These are phyloP conservation scores for Tiaroga cobitis DNA, from an alignment of 2,797 vertebrate species.

Conservation along the genomic window DNA sequence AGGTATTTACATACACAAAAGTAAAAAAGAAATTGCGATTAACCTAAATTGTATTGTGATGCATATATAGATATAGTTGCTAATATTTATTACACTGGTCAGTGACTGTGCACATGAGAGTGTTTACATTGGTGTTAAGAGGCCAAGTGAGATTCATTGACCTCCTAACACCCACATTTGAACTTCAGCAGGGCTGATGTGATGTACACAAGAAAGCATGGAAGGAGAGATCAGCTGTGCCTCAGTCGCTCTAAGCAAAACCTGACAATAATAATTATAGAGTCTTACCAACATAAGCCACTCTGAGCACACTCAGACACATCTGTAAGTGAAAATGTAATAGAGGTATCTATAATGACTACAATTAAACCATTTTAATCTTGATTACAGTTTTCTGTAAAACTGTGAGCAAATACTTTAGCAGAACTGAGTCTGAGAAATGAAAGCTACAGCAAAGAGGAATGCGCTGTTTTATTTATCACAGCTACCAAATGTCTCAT, in stretches of 20 bases:
- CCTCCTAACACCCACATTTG: neutral
- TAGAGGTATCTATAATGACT: constrained; percentile 34
- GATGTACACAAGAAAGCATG: neutral
- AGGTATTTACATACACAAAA: too few relatives aligned
- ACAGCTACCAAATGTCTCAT: constrained; percentile 19
- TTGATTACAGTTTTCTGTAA: constrained; percentile 54
- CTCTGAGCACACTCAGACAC: neutral
- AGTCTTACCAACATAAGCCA: neutral
- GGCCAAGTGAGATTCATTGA: too few relatives aligned
- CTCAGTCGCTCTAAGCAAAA: neutral
- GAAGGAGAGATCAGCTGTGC: neutral
- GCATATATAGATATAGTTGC: neutral
- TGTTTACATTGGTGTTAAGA: neutral
- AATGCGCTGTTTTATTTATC: constrained; percentile 14
- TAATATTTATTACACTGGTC: neutral
- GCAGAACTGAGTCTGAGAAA: neutral
- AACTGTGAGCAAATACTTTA: constrained; percentile 3
- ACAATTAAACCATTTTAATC: constrained; percentile 49
- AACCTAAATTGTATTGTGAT: neutral
- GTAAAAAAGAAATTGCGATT: too few relatives aligned
- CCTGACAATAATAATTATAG: neutral
- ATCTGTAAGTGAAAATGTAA: constrained; percentile 13
- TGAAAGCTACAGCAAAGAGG: neutral
- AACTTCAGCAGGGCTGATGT: neutral
- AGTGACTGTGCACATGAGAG: neutral